phyloP scores from a whole-genome alignment of 2,797 vertebrate species.

The Zenarchopterus dispar region DNA sequence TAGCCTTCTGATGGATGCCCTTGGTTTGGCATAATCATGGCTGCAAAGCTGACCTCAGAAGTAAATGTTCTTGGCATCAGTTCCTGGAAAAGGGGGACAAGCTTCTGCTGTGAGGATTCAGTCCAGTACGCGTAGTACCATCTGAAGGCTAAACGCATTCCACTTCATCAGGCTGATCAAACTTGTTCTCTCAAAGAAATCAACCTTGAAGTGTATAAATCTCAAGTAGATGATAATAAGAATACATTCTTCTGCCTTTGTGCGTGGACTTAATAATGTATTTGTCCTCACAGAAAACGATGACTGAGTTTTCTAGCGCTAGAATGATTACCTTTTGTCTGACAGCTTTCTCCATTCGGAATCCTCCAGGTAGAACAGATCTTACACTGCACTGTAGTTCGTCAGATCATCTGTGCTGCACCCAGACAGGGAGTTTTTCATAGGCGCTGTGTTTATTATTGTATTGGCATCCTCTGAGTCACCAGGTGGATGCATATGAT shows the following conservation, averaged over 20 bases:
- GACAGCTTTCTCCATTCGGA: constrained; percentile 44
- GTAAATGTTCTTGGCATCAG: constrained; percentile 70
- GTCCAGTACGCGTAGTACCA: constrained; percentile 54
- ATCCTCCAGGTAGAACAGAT: constrained; percentile 54
- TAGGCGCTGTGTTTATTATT: constrained; percentile 29
- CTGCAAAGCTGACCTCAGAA: constrained; percentile 73
- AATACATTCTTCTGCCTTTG: constrained; percentile 59
- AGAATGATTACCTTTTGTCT: constrained; percentile 63
- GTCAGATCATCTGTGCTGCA: constrained; percentile 38
- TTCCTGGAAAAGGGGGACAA: constrained; percentile 55
- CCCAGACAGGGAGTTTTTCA: constrained; percentile 26
- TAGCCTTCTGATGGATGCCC: constrained; percentile 63
- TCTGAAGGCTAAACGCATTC: constrained; percentile 79
- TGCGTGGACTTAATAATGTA: constrained; percentile 59
- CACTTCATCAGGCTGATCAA: constrained; percentile 76
- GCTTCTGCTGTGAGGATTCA: constrained; percentile 30
- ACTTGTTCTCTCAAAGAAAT: constrained; percentile 69
- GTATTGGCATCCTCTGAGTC: constrained; percentile 56
- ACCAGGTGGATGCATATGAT: constrained; percentile 52
- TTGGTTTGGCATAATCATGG: constrained; percentile 76
- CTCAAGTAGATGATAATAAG: constrained; percentile 71
- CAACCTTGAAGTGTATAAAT: constrained; percentile 77
- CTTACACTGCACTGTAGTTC: constrained; percentile 40
- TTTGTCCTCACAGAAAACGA: constrained; percentile 67
- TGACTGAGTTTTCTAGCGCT: constrained; percentile 44